A percentile compares a stretch with the other conserved stretches of the same genome.
phyloP scores from a whole-genome alignment of 2,888 invertebrate genomes.

The Rhaphigaster nebulosa region DNA sequence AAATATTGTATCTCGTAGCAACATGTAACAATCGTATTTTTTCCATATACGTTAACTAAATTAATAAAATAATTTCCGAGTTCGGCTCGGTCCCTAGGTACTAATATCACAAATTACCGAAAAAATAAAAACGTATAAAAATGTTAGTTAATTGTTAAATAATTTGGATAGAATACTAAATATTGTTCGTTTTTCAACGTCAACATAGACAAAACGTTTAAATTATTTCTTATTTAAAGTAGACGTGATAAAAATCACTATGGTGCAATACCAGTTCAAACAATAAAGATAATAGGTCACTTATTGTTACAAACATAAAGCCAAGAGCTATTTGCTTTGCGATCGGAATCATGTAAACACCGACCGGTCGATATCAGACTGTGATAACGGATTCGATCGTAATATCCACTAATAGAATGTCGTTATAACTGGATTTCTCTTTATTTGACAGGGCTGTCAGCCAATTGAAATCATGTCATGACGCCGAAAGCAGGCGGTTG shows the following conservation, averaged over 20 bases:
- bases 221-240: neutral
- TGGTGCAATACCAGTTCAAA: neutral
- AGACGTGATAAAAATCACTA: conserved; percentile 1
- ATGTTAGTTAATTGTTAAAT: too few relatives aligned
- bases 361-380: neutral
- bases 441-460: conserved; percentile 23
- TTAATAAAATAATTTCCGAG: too few relatives aligned
- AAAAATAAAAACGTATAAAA: too few relatives aligned
- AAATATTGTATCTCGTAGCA: too few relatives aligned
- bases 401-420: conserved; percentile 22
- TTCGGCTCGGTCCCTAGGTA: too few relatives aligned
- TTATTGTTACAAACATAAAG: conserved; percentile 41
- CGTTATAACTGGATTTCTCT: neutral
- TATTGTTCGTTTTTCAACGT: too few relatives aligned
- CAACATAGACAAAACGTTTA: neutral
- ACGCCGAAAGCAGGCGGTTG: neutral
- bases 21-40: too few relatives aligned
- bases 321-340: neutral
- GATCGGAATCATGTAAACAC: conserved; percentile 36
- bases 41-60: too few relatives aligned
- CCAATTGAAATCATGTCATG: neutral
- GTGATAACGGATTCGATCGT: neutral
- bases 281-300: conserved; percentile 15
- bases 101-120: too few relatives aligned
- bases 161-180: too few relatives aligned